These are phyloP conservation scores for Elysia crispata DNA, from an alignment of 2,888 invertebrate genomes.

Conservation along the genomic window DNA sequence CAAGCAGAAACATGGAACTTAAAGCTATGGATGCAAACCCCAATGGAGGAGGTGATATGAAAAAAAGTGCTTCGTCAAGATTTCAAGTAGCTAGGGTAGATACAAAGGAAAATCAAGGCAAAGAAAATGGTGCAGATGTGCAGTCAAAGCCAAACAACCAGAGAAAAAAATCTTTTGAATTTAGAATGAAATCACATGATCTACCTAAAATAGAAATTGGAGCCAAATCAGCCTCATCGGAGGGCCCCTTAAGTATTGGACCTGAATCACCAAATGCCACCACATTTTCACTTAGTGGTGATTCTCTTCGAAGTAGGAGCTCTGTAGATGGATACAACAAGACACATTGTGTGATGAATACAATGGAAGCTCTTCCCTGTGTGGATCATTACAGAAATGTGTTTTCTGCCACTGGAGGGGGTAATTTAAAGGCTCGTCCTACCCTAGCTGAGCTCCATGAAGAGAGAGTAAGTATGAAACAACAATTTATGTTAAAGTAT, in stretches of 20 bases:
- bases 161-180: conserved; percentile 10
- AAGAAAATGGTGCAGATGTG: conserved; percentile 15
- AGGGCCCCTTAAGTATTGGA: conserved; percentile 24
- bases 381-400: conserved; percentile 71
- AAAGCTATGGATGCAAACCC: conserved; percentile 44
- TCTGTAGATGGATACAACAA: conserved; percentile 46
- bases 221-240: conserved; percentile 3
- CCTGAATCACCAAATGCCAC: conserved; percentile 54
- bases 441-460: conserved; percentile 78
- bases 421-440: conserved; percentile 69
- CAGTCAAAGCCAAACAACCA: not conserved
- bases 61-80: conserved; percentile 58
- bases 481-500: not conserved
- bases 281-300: conserved; percentile 52
- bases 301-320: conserved; percentile 50
- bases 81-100: conserved; percentile 71
- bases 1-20: conserved; percentile 33
- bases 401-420: conserved; percentile 67
- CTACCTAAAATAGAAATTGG: conserved; percentile 33
- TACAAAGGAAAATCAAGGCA: conserved; percentile 56
- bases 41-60: conserved; percentile 50
- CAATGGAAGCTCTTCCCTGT: conserved; percentile 69
- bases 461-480: conserved; percentile 63
- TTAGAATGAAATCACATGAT: not conserved
- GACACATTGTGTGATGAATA: conserved; percentile 56